Percentiles rank a stretch among this genome's conserved stretches.
phyloP scores from a whole-genome alignment of 1,140 invertebrate genomes.

The Arctopsyche grandis region DNA sequence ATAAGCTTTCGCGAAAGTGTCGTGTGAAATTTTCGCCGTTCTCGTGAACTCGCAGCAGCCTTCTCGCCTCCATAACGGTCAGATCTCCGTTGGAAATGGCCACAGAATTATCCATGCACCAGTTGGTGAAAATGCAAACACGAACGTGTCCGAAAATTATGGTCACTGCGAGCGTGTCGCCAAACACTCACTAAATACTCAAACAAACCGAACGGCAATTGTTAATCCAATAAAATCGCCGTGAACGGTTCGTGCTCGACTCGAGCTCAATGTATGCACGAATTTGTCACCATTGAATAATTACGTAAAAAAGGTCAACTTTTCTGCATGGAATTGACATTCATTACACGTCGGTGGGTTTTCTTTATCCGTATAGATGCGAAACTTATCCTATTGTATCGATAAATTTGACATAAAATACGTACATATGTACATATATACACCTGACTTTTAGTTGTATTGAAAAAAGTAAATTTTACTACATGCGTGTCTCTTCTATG shows the following conservation, averaged over 20 bases:
- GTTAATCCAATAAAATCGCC: neutral
- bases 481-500: no score
- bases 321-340: neutral
- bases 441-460: no score
- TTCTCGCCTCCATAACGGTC: neutral
- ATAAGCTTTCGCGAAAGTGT: neutral
- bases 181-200: no score
- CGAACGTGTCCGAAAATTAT: constrained; percentile 21
- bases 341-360: no score
- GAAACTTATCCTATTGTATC: no score
- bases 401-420: no score
- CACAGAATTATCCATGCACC: constrained; percentile 30
- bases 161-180: no score
- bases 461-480: no score
- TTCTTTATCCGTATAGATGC: no score
- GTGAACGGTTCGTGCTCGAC: neutral
- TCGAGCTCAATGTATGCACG: neutral
- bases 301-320: neutral
- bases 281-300: neutral
- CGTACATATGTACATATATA: no score
- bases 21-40: neutral
- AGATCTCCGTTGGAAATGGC: constrained; percentile 16
- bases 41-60: neutral
- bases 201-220: no score
- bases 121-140: neutral